Evolutionary conservation across 1,140 invertebrate genomes (phyloP), one percentile per base, ranked within the genome.

Genomic region (Neodiprion pinetum): DNA sequence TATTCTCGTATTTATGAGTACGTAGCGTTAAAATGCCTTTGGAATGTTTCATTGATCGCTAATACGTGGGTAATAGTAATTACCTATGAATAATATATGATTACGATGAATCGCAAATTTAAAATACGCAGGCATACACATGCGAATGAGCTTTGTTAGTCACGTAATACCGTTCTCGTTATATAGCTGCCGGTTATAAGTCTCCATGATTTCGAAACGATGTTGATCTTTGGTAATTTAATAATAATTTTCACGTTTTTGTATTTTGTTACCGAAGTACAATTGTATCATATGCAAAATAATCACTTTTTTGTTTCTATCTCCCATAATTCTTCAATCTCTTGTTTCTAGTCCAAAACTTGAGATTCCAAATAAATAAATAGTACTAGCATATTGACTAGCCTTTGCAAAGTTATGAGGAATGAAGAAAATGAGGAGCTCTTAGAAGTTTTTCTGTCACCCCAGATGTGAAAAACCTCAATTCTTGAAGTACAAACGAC

Each of bases 11-110:
- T 40, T 61, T 17, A 61, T 61, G 3, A 61, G 11, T 61, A 61
- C n/a, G 53, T 61, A 61, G 53, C n/a, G 4, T 80, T 73, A 78
- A 83, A 83, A 83, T 83, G 81, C 81, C 69, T 81, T 75, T 83
- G 81, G 82, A 83, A 83, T 83, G 82, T 79, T 77, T 78, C 68
- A 28, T 21, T 47, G 70, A 76, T 67, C n/a, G 70, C n/a, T 61
- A 61, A 61, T 61, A 61, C 53, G 8, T 14, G 53, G 53, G 53
- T 7, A 14, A 61, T 61, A 14, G 53, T 17, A 61, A 12, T 14
- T 40, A 40, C 28, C 5, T 5, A 17, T 9, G 53, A 14, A 11
- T 61, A 17, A 61, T 61, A 17, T 61, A 61, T 61, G n/a, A 61
- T 17, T 61, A 61, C 9, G n/a, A 61, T 8, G 53, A 61, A 61